These are phyloP conservation scores for Threskiornis aethiopicus DNA, from an alignment of 2,797 vertebrate species.

Conservation along the genomic window DNA sequence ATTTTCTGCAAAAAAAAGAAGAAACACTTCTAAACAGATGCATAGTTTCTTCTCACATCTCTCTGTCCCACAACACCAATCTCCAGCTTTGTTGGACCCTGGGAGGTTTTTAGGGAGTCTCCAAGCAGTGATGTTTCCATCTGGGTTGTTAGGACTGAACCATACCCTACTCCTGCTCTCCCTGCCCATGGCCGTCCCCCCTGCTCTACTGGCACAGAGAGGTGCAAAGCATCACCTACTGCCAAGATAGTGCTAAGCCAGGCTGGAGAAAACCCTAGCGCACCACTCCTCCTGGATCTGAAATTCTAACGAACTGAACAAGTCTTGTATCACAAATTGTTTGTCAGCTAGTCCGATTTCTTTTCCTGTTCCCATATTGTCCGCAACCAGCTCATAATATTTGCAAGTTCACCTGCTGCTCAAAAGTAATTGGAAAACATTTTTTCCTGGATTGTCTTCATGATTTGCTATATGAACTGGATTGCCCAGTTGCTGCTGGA, in stretches of 20 bases:
- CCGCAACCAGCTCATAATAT: background rate
- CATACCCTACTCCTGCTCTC: background rate
- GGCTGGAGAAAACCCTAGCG: background rate
- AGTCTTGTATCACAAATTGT: background rate
- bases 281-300: background rate
- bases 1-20: background rate
- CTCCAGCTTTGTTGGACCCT: background rate
- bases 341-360: background rate
- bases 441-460: background rate
- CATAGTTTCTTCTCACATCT: background rate
- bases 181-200: fast-evolving
- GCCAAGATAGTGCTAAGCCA: background rate
- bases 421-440: background rate
- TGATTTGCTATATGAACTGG: background rate
- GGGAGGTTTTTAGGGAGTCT: background rate
- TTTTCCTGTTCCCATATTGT: background rate
- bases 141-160: background rate
- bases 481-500: background rate
- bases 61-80: background rate
- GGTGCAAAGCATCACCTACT: background rate
- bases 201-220: background rate
- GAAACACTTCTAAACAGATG: background rate
- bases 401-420: background rate
- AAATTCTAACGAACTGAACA: background rate
- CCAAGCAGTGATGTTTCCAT: background rate